Conservation (phyloP, 2,797 vertebrate genomes). For the Babyrousa celebensis region DNA sequence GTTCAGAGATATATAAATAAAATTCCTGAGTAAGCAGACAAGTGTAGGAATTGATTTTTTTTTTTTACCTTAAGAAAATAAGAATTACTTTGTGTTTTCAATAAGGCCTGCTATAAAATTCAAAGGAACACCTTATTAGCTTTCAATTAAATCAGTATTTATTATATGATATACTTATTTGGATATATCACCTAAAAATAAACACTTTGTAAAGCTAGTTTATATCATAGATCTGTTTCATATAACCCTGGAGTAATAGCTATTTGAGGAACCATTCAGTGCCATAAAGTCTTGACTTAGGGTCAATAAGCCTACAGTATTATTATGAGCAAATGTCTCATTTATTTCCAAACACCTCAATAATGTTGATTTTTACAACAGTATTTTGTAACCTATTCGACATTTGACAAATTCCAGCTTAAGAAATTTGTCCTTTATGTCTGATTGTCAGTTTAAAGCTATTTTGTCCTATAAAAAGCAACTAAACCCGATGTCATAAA, state of each 20-base stretch:
- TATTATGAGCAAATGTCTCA: slow-evolving; percentile 21
- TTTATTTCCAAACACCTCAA: slow-evolving; percentile 64
- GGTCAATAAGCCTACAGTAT: not conserved
- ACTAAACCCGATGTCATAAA: slow-evolving; percentile 67
- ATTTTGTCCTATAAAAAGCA: slow-evolving; percentile 72
- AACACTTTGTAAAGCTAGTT: slow-evolving; percentile 20
- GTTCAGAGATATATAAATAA: slow-evolving; percentile 26
- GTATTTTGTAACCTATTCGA: slow-evolving; percentile 65
- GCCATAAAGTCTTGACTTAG: not conserved
- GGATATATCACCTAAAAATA: not conserved
- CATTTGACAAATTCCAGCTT: slow-evolving; percentile 67
- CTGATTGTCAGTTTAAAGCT: slow-evolving; percentile 74
- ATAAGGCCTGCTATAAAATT: not conserved
- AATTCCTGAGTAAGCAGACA: not conserved
- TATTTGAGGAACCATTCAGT: not conserved
- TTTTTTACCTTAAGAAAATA: slow-evolving; percentile 28
- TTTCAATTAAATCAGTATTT: slow-evolving; percentile 50
- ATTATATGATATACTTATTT: not conserved
- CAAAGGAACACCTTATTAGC: slow-evolving; percentile 42
- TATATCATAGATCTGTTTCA: not conserved
- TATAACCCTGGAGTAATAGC: not conserved
- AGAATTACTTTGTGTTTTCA: slow-evolving; percentile 37
- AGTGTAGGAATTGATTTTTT: not conserved
- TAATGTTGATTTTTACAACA: slow-evolving; percentile 63
- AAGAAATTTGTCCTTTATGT: slow-evolving; percentile 73